phyloP scores from a whole-genome alignment of 2,888 invertebrate genomes.

The Leucoma salicis region DNA sequence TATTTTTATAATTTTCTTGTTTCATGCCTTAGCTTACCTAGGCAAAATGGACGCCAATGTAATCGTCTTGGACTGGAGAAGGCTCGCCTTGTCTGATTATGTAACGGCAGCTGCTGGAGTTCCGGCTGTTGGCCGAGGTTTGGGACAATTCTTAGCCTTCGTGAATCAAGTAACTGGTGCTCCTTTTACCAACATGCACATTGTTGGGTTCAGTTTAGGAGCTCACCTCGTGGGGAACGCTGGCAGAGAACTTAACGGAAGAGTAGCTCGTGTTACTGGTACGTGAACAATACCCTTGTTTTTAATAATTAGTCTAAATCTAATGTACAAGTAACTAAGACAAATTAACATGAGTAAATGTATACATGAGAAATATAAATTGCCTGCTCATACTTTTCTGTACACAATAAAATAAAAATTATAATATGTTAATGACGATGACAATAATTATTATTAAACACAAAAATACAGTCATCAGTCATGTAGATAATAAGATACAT shows the following conservation, averaged over 20 bases:
- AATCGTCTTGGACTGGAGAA: slow-evolving; percentile 58
- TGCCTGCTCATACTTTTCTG: no score
- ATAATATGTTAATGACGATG: no score
- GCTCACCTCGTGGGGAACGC: slow-evolving; percentile 62
- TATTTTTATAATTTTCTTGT: no score
- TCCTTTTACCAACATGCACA: slow-evolving; percentile 44
- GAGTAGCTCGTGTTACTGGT: slow-evolving; percentile 55
- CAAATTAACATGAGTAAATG: no score
- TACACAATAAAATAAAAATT: no score
- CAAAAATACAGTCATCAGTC: no score
- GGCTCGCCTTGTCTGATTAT: slow-evolving; percentile 40
- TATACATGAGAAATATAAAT: no score
- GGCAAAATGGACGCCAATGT: slow-evolving; percentile 47
- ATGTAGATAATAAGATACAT: no score
- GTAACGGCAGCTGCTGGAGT: slow-evolving; percentile 46
- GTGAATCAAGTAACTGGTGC: slow-evolving; percentile 42
- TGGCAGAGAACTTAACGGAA: slow-evolving; percentile 46
- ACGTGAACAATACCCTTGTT: neutral
- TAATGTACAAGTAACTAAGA: no score
- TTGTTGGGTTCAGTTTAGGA: slow-evolving; percentile 68
- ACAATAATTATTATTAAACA: no score
- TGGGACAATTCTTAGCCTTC: slow-evolving; percentile 58
- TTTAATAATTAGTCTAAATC: no score
- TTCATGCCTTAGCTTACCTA: slow-evolving; percentile 41
- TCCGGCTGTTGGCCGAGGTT: slow-evolving; percentile 48